phyloP scores from a whole-genome alignment of 2,797 vertebrate species.

The Ciconia nigra region DNA sequence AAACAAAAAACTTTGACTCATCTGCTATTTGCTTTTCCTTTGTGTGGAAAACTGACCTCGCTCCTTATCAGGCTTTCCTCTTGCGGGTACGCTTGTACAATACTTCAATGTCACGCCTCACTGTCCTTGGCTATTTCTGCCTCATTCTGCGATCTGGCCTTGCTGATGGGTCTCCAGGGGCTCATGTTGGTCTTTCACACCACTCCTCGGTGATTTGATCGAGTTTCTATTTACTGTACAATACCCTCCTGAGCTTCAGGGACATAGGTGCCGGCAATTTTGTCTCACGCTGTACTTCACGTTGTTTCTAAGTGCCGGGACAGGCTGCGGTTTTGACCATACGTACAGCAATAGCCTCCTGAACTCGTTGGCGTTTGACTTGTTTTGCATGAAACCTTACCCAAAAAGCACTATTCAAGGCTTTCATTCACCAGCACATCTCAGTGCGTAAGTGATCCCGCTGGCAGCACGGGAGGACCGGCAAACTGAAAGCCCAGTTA shows the following conservation, averaged over 20 bases:
- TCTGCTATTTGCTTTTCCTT: not conserved
- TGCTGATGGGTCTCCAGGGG: not conserved
- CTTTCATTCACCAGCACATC: not conserved
- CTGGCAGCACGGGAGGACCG: too few relatives aligned
- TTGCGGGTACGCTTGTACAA: fast-evolving
- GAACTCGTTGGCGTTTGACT: fast-evolving
- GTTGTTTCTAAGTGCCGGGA: not conserved
- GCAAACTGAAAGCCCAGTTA: not conserved
- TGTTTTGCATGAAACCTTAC: not conserved
- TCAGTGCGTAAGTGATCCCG: fast-evolving
- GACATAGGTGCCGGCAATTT: not conserved
- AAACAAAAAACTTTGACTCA: not conserved
- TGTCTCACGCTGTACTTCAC: not conserved
- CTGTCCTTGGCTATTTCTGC: not conserved
- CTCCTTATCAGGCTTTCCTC: not conserved
- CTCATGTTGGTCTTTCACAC: not conserved
- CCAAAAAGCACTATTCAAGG: not conserved
- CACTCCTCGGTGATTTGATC: fast-evolving
- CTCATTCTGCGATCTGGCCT: not conserved
- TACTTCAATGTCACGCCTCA: fast-evolving
- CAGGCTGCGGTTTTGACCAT: not conserved
- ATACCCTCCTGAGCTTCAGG: not conserved
- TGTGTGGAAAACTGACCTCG: too few relatives aligned
- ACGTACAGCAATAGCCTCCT: not conserved
- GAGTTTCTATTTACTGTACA: not conserved